Conservation (phyloP, 1,140 invertebrate genomes). For the Hyles euphorbiae region DNA sequence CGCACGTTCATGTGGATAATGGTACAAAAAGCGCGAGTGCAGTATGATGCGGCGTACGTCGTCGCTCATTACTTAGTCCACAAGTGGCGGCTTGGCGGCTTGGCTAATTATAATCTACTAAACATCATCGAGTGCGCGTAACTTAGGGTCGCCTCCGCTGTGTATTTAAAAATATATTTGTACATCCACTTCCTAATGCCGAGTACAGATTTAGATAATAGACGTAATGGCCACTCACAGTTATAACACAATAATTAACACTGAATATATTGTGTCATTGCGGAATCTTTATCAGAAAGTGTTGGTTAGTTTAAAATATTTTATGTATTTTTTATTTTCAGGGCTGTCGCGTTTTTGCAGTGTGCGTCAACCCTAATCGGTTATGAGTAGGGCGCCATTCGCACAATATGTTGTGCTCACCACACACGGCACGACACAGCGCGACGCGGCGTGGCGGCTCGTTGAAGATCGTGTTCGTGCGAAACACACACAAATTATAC, state of each 20-base stretch:
- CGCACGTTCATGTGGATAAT: too few relatives aligned
- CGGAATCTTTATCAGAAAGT: too few relatives aligned
- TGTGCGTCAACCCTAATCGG: slow-evolving; percentile 16
- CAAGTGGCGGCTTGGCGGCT: slow-evolving; percentile 46
- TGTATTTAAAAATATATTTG: slow-evolving; percentile 63
- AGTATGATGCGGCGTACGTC: slow-evolving; percentile 4
- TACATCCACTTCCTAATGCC: slow-evolving; percentile 32
- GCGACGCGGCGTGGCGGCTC: slow-evolving; percentile 1
- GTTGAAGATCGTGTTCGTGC: slow-evolving; percentile 8
- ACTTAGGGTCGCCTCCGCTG: slow-evolving; percentile 58
- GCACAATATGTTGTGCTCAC: too few relatives aligned
- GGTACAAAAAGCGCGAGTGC: too few relatives aligned
- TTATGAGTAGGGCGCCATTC: not conserved
- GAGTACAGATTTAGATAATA: slow-evolving; percentile 22
- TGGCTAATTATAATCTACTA: slow-evolving; percentile 73
- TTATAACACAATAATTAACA: too few relatives aligned
- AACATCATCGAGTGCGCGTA: slow-evolving; percentile 70
- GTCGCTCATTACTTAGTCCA: slow-evolving; percentile 31
- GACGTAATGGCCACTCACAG: too few relatives aligned
- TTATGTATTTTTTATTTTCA: too few relatives aligned
- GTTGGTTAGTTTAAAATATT: too few relatives aligned
- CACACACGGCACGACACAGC: too few relatives aligned
- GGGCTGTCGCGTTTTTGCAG: too few relatives aligned
- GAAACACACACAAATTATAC: not conserved
- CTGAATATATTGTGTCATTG: too few relatives aligned